phyloP scores from a whole-genome alignment of 2,113 vertebrate genomes.

The Epinephelus fuscoguttatus region DNA sequence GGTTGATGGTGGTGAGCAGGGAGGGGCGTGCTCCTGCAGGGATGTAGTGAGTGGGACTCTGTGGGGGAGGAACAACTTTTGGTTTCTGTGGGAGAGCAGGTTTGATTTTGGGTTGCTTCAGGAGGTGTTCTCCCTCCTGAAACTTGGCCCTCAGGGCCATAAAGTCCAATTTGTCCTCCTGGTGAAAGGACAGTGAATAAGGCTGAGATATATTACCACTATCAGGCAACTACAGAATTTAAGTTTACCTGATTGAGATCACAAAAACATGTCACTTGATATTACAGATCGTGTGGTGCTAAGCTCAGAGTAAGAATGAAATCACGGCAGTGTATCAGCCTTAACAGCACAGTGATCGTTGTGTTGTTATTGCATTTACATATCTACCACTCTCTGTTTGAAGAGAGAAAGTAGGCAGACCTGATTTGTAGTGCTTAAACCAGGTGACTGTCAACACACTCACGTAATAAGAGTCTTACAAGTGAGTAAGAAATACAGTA shows the following conservation, averaged over 20 bases:
- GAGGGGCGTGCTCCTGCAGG: conserved; percentile 76
- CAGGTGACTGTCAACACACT: neutral
- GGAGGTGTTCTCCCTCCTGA: conserved; percentile 68
- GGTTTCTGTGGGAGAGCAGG: conserved; percentile 80
- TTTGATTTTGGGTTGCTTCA: conserved; percentile 71
- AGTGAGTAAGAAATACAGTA: neutral
- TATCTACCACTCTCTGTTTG: neutral
- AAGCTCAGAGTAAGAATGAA: neutral
- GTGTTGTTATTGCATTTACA: neutral
- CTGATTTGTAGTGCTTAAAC: neutral
- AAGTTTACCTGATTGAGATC: neutral
- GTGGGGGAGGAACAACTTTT: conserved; percentile 60
- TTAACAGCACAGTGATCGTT: neutral
- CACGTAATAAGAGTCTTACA: neutral
- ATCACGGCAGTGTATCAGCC: neutral
- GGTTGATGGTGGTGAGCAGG: conserved; percentile 77
- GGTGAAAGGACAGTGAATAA: conserved; percentile 33
- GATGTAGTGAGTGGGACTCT: conserved; percentile 68
- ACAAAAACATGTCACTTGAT: neutral
- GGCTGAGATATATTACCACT: neutral
- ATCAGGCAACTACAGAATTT: neutral
- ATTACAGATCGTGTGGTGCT: neutral
- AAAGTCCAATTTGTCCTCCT: conserved; percentile 78
- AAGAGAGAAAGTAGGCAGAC: neutral
- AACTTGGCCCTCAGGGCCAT: conserved; percentile 80